Percentiles rank a stretch among this genome's conserved stretches.
Conservation (phyloP, 2,797 vertebrate species). For the Apogon hyalosoma region DNA sequence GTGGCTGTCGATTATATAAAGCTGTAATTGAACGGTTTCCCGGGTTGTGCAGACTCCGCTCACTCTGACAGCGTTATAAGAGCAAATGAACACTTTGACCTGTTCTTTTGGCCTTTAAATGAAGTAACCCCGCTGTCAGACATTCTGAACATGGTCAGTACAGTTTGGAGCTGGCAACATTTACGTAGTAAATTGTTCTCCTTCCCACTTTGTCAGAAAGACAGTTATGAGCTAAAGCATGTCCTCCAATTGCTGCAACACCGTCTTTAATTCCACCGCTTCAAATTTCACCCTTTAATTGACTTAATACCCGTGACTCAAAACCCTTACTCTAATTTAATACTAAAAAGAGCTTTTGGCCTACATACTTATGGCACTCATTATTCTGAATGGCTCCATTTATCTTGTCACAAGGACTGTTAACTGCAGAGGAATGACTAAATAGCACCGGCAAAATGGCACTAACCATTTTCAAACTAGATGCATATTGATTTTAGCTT, state of each 20-base stretch:
- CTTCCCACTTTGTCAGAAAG: constrained; percentile 13
- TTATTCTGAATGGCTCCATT: constrained; percentile 59
- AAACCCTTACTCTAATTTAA: constrained; percentile 62
- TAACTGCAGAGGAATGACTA: constrained; percentile 28
- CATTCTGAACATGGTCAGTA: too few relatives aligned
- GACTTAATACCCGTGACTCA: constrained; percentile 63
- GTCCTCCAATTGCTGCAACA: constrained; percentile 46
- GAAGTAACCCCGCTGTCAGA: constrained; percentile 10
- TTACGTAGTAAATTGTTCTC: constrained; percentile 42
- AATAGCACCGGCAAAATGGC: constrained; percentile 34
- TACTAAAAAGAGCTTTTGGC: constrained; percentile 66
- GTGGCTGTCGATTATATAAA: too few relatives aligned
- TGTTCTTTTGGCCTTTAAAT: not conserved
- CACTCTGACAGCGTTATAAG: not conserved
- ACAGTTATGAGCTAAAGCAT: constrained; percentile 50
- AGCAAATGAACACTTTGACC: constrained; percentile 3
- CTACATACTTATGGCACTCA: constrained; percentile 45
- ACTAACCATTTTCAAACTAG: constrained; percentile 33
- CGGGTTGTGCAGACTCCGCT: too few relatives aligned
- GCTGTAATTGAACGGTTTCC: too few relatives aligned
- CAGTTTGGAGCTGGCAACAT: constrained; percentile 20
- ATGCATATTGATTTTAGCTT: constrained; percentile 41
- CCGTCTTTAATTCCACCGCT: constrained; percentile 49
- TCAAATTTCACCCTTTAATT: constrained; percentile 66
- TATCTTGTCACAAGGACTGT: constrained; percentile 43